Evolutionary conservation across 2,113 vertebrate genomes (phyloP).

Genomic region (Pantherophis guttatus): DNA sequence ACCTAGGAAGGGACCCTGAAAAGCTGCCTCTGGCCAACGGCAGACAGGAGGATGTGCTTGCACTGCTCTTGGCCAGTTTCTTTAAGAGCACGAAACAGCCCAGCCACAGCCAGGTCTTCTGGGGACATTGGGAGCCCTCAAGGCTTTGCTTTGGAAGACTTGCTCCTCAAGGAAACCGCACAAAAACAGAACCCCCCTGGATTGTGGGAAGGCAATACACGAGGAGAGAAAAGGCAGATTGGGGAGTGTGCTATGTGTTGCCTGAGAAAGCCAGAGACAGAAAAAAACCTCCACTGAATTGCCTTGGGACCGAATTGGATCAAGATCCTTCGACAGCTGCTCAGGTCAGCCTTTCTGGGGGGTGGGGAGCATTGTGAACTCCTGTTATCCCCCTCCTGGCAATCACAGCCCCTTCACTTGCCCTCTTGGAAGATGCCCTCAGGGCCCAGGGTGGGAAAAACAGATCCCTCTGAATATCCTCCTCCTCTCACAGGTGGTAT

Average conservation of each 20-base stretch:
- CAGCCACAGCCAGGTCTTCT: background rate
- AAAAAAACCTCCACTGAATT: background rate
- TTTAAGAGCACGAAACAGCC: background rate
- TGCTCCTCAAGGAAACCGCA: background rate
- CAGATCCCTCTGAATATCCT: background rate
- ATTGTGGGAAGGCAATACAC: background rate
- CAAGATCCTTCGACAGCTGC: background rate
- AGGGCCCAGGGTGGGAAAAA: background rate
- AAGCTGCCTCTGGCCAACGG: background rate
- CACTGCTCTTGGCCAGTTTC: background rate
- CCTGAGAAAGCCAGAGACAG: background rate
- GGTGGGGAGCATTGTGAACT: background rate
- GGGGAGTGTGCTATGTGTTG: background rate
- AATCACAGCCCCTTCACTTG: background rate
- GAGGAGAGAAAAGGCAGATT: background rate
- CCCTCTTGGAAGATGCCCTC: background rate
- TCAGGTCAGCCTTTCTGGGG: background rate
- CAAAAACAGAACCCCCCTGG: background rate
- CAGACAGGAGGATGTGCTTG: no score
- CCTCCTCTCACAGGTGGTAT: background rate
- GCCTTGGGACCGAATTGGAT: background rate
- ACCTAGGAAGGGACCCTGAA: background rate
- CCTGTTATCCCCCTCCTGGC: background rate
- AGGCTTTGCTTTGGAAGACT: background rate
- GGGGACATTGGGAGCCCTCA: background rate